Evolutionary conservation across 2,797 vertebrate genomes (phyloP), one percentile per base, ranked within the genome.

Genomic region (Rachycentron canadum): DNA sequence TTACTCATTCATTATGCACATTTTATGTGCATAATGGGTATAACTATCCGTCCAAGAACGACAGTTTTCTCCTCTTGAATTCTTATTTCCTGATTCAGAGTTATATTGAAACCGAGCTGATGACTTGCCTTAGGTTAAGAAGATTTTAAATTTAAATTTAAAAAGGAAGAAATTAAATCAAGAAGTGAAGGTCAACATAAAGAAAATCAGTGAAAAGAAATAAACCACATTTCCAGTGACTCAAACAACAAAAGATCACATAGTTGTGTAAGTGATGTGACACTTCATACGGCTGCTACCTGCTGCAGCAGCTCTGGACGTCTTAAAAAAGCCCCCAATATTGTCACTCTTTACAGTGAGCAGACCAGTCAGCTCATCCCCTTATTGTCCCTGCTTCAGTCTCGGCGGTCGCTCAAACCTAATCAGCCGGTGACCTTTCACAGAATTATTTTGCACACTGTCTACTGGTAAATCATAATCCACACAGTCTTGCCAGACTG

Each of bases 341-440:
- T 34, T 58, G 34, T 65, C 73, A 61, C 66, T 79, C 81, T 83
- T 85, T 75, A 78, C 71, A 69, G 28, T 36, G 19, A 16, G 36
- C 47, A 65, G 65, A 67, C 43, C 11, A 62, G 47, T 62, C 58
- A 45, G 50, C 81, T 78, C 73, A 59, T 66, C 66, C 52, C 41
- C 69, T 63, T 25, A 36, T 40, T 62, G 73, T 73, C 11, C 5
- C 12, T 9, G 30, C 56, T 67, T 45, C 47, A 21, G 65, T 64
- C 68, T 41, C 32, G 45, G 76, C 69, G 72, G 69, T 72, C 23
- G 26, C 47, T 34, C 23, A 0, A 68, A 80, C 63, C 78, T 83
- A 89, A 87, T 73, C 79, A 90, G 77, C 69, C 52, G 2, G 60
- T 80, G 87, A 89, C 84, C 78, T 91, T 89, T 89, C 61, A 30